Percentiles rank a stretch among this genome's conserved stretches.
phyloP scores from a whole-genome alignment of 2,797 vertebrate genomes.

The Perodicticus potto region DNA sequence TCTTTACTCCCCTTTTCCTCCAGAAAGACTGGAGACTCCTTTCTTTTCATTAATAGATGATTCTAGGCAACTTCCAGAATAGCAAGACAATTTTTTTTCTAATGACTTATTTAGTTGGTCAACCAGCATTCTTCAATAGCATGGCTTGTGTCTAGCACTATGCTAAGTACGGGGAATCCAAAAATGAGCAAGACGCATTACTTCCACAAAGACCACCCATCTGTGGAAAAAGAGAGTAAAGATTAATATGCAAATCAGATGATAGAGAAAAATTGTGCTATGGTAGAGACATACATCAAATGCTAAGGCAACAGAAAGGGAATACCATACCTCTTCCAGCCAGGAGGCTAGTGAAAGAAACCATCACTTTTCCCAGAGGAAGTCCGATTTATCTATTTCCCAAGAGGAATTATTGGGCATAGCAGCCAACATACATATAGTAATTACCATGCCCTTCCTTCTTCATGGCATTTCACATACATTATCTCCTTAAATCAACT shows the following conservation, averaged over 20 bases:
- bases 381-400: neutral
- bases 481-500: neutral
- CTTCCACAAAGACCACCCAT: constrained; percentile 1
- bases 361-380: neutral
- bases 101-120: neutral
- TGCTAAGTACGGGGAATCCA: neutral
- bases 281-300: neutral
- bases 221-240: neutral
- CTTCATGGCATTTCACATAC: neutral
- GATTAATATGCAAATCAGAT: neutral
- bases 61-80: neutral
- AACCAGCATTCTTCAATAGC: neutral
- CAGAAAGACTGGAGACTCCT: neutral
- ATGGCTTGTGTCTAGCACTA: neutral
- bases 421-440: neutral
- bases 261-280: neutral
- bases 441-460: neutral
- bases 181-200: neutral
- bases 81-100: neutral
- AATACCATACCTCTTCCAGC: neutral
- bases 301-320: neutral
- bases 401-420: neutral
- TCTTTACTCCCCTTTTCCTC: neutral
- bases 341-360: neutral
- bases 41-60: neutral